phyloP scores from a whole-genome alignment of 1,140 invertebrate species.

The Agrypnia vestita region DNA sequence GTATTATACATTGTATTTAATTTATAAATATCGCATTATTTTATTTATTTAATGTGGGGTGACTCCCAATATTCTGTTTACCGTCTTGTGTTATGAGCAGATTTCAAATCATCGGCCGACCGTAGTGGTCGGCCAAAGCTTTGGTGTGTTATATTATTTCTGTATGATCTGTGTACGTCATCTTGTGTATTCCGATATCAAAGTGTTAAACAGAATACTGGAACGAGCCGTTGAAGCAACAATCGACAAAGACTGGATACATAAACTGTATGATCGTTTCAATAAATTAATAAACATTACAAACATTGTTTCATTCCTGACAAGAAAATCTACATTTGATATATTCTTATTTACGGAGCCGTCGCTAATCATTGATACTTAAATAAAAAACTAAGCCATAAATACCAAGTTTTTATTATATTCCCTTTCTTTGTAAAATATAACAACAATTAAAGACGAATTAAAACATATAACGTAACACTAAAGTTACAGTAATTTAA shows the following conservation, averaged over 20 bases:
- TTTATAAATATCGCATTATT: constrained; percentile 59
- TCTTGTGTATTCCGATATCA: constrained; percentile 21
- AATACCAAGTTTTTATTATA: too few species aligned
- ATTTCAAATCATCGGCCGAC: constrained; percentile 1
- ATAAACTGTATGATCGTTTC: constrained; percentile 59
- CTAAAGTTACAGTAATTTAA: too few species aligned
- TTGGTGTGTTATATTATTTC: neutral
- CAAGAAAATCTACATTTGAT: too few species aligned
- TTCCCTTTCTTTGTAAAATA: too few species aligned
- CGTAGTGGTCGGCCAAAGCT: neutral
- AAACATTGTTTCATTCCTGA: constrained; percentile 38
- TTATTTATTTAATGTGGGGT: constrained; percentile 57
- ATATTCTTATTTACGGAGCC: too few species aligned
- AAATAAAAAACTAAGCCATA: too few species aligned
- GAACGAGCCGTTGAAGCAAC: constrained; percentile 54
- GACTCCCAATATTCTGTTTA: constrained; percentile 54
- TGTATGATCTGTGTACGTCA: neutral
- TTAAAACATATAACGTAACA: too few species aligned
- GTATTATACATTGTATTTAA: constrained; percentile 59
- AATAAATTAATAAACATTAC: constrained; percentile 58
- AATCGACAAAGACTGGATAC: constrained; percentile 60
- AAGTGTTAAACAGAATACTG: constrained; percentile 56
- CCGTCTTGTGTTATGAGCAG: constrained; percentile 7
- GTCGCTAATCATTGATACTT: too few species aligned
- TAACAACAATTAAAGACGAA: too few species aligned